Evolutionary conservation across 2,797 vertebrate species (phyloP).

Genomic region (Champsocephalus gunnari): DNA sequence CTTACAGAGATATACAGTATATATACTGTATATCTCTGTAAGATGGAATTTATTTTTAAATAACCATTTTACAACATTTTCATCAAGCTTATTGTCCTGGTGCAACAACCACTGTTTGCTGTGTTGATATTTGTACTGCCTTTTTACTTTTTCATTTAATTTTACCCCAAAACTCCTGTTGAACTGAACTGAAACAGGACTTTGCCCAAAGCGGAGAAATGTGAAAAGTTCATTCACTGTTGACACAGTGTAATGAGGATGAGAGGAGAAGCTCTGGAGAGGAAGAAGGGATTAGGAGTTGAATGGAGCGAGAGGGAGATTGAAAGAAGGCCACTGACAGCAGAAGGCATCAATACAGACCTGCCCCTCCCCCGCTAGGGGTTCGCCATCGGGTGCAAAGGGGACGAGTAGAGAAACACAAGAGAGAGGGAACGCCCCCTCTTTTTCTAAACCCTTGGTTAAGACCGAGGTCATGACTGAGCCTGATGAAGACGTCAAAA

Average conservation of each 20-base stretch:
- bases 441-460: constrained; percentile 67
- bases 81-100: background rate
- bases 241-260: constrained; percentile 66
- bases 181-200: constrained; percentile 41
- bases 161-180: background rate
- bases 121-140: background rate
- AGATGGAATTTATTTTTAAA: too few species aligned
- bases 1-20: too few species aligned
- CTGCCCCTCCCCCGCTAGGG: constrained; percentile 71
- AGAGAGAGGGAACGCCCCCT: constrained; percentile 75
- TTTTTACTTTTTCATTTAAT: constrained; percentile 6
- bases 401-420: constrained; percentile 69
- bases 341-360: constrained; percentile 79
- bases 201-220: constrained; percentile 43
- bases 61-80: background rate
- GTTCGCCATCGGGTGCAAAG: constrained; percentile 70
- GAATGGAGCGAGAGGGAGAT: constrained; percentile 66
- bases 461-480: constrained; percentile 88
- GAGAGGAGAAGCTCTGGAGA: constrained; percentile 64
- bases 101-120: constrained; percentile 14
- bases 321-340: constrained; percentile 79
- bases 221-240: constrained; percentile 71
- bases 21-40: too few species aligned
- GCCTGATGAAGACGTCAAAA: constrained; percentile 95
- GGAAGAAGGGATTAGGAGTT: constrained; percentile 80